Evolutionary conservation across 37 sponge, comb jelly and placozoan genomes (phyloP).

Genomic region (Ianthella basta): DNA sequence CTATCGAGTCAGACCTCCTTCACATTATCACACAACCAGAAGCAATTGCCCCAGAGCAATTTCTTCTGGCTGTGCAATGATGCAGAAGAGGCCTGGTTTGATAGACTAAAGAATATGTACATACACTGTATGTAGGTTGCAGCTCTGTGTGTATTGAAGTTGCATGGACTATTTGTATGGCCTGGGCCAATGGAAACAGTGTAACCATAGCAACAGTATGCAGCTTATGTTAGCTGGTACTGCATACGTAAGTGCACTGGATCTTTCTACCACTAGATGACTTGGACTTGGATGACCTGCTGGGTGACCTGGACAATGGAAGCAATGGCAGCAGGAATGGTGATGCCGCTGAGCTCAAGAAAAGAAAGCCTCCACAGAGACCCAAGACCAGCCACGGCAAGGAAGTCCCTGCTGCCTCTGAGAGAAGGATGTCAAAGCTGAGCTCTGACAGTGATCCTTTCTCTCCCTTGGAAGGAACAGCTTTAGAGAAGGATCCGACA

Average conservation of each 20-base stretch:
- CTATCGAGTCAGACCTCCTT: too few relatives aligned
- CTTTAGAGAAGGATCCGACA: neutral
- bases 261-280: conserved; percentile 23
- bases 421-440: neutral
- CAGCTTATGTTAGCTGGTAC: too few relatives aligned
- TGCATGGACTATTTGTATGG: too few relatives aligned
- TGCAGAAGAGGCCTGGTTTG: too few relatives aligned
- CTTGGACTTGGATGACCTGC: conserved; percentile 56
- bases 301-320: conserved; percentile 40
- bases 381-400: conserved; percentile 12
- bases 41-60: too few relatives aligned
- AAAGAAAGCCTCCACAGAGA: neutral
- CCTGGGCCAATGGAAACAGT: too few relatives aligned
- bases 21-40: too few relatives aligned
- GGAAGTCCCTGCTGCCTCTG: neutral
- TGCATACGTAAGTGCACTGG: too few relatives aligned
- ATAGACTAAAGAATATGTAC: too few relatives aligned
- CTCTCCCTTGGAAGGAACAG: neutral
- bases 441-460: neutral
- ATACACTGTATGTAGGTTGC: neutral
- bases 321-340: neutral
- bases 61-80: too few relatives aligned
- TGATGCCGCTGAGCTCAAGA: neutral
- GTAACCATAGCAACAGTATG: too few relatives aligned
- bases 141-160: too few relatives aligned